Percentiles rank a stretch among this genome's conserved stretches.
Evolutionary conservation across 30 jellyfish, hydroid and myxozoan genomes (phyloP).

Genomic region (Cassiopea xamachana): DNA sequence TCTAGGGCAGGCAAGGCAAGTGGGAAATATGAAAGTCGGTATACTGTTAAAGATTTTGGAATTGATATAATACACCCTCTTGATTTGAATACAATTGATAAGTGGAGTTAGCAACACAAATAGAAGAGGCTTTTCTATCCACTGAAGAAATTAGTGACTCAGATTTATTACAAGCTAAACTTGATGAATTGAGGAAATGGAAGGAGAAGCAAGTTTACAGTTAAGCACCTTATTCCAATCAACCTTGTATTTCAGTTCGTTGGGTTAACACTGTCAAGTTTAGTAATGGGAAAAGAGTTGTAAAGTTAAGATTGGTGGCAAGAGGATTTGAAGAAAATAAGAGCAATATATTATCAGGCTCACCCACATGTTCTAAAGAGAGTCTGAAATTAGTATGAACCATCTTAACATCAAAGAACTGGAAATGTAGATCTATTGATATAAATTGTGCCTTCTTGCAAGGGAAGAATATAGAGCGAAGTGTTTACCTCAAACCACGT

Average conservation of each 20-base stretch:
- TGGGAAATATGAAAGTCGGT: not conserved
- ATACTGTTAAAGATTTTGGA: not conserved
- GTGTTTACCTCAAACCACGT: constrained; percentile 65
- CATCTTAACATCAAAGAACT: not conserved
- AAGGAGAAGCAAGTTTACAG: not conserved
- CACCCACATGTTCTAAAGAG: not conserved
- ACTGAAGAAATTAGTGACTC: not conserved
- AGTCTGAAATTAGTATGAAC: not conserved
- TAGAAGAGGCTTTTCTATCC: not conserved
- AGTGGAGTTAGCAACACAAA: not conserved
- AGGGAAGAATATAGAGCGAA: constrained; percentile 64
- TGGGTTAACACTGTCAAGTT: not conserved
- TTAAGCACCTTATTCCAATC: not conserved
- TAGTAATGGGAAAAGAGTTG: not conserved
- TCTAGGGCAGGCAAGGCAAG: not conserved
- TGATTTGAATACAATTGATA: not conserved
- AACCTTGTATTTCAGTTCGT: not conserved
- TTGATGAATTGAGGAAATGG: not conserved
- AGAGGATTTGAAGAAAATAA: not conserved
- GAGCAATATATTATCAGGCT: not conserved
- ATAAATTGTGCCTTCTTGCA: constrained; percentile 68
- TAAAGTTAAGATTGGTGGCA: not conserved
- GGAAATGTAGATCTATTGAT: constrained; percentile 53
- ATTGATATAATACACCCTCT: not conserved
- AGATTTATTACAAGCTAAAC: not conserved